These are phyloP conservation scores for Tympanoctomys barrerae DNA, from an alignment of 2,797 vertebrate genomes.

Conservation along the genomic window DNA sequence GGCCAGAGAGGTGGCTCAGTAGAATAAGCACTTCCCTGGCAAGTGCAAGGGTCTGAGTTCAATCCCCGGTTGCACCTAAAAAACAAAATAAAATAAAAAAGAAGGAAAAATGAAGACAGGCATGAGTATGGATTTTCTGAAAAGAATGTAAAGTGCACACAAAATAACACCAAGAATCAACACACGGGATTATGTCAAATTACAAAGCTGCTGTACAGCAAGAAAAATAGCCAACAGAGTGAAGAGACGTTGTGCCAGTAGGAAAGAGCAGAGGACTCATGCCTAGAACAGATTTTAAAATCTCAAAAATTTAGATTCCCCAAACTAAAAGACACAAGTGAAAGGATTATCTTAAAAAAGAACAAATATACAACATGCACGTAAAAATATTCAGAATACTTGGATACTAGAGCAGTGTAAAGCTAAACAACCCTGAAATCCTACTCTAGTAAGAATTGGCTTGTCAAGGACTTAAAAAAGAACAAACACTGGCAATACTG, in stretches of 20 bases:
- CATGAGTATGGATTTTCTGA: not conserved
- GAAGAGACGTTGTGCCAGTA: not conserved
- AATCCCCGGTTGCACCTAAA: too few relatives aligned
- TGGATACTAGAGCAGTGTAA: not conserved
- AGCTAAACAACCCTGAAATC: not conserved
- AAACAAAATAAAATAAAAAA: not conserved
- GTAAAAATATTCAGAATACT: not conserved
- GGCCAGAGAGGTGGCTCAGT: too few relatives aligned
- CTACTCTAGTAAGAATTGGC: not conserved
- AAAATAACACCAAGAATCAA: not conserved
- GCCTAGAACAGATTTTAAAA: not conserved
- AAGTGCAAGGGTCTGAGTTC: too few relatives aligned
- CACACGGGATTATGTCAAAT: not conserved
- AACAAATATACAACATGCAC: not conserved
- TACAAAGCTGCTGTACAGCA: not conserved
- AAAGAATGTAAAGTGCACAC: not conserved
- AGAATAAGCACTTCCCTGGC: too few relatives aligned
- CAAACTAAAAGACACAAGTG: not conserved
- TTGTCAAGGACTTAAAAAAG: not conserved
- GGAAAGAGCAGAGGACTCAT: not conserved
- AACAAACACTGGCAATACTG: not conserved
- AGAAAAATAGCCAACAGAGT: not conserved
- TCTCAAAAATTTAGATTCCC: not conserved
- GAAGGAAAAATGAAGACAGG: not conserved
- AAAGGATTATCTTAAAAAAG: not conserved